phyloP scores from a whole-genome alignment of 2,113 vertebrate genomes.

The Baryphthengus martii region DNA sequence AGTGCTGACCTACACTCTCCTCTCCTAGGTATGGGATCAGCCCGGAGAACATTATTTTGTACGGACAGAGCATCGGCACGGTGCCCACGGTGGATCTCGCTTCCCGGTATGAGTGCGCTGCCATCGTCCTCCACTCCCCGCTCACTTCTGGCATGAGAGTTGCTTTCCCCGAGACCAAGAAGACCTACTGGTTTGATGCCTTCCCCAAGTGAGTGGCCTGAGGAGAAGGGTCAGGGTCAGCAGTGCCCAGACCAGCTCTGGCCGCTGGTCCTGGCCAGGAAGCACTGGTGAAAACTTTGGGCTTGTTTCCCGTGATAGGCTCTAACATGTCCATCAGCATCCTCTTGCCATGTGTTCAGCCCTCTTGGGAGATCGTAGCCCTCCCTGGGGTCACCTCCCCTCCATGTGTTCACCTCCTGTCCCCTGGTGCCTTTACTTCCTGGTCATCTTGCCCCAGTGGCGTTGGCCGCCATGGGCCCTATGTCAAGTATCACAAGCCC shows the following conservation, averaged over 20 bases:
- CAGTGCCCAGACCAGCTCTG: background rate
- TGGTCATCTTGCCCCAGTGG: background rate
- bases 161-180: constrained; percentile 95
- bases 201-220: constrained; percentile 89
- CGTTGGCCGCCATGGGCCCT: accelerated
- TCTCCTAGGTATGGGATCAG: constrained; percentile 87
- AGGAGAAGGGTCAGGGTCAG: background rate
- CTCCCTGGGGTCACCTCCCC: background rate
- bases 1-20: background rate
- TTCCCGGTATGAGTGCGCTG: constrained; percentile 92
- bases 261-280: accelerated
- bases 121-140: constrained; percentile 92
- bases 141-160: constrained; percentile 96
- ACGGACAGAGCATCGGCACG: constrained; percentile 94
- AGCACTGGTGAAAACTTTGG: background rate
- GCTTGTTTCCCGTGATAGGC: accelerated
- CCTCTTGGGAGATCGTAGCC: background rate
- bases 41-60: constrained; percentile 93
- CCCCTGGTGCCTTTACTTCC: background rate
- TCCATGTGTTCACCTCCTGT: accelerated
- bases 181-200: constrained; percentile 96
- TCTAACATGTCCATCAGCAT: accelerated
- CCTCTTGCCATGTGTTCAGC: accelerated
- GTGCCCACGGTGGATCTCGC: constrained; percentile 94
- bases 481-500: background rate